These are phyloP conservation scores for Amia ocellicauda DNA, from an alignment of 2,113 vertebrate species.

Conservation along the genomic window DNA sequence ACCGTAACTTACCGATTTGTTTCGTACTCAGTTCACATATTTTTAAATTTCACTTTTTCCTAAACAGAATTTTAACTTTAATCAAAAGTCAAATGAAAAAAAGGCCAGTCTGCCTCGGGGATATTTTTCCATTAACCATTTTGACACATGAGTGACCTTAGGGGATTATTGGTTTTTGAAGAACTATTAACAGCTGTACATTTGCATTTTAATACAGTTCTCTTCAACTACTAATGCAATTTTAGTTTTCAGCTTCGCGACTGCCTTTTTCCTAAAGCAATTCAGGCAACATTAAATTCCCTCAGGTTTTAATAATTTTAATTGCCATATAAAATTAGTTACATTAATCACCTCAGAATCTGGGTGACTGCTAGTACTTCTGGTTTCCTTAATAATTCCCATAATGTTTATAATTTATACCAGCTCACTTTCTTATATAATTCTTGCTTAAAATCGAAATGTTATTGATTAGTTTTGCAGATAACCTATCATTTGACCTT, in stretches of 20 bases:
- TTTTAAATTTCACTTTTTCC: slow-evolving; percentile 70
- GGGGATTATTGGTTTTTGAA: slow-evolving; percentile 99
- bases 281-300: slow-evolving; percentile 67
- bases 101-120: slow-evolving; percentile 85
- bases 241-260: slow-evolving; percentile 91
- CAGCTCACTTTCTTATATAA: no score
- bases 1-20: background rate
- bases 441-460: no score
- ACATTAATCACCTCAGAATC: slow-evolving; percentile 63
- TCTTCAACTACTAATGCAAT: slow-evolving; percentile 93
- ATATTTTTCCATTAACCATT: slow-evolving; percentile 99
- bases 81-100: slow-evolving; percentile 96
- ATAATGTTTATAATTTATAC: slow-evolving; percentile 30
- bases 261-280: slow-evolving; percentile 82
- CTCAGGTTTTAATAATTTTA: slow-evolving; percentile 66
- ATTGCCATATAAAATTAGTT: slow-evolving; percentile 67
- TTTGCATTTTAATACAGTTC: slow-evolving; percentile 99
- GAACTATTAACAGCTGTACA: slow-evolving; percentile 99
- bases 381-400: slow-evolving; percentile 14
- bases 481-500: no score
- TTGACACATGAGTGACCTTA: slow-evolving; percentile 98
- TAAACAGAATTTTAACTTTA: slow-evolving; percentile 88
- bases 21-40: slow-evolving; percentile 59
- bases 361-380: slow-evolving; percentile 26
- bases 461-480: no score